Evolutionary conservation across 2,888 invertebrate species (phyloP), one percentile per base, ranked within the genome.

Genomic region (Anthoptus insignis): DNA sequence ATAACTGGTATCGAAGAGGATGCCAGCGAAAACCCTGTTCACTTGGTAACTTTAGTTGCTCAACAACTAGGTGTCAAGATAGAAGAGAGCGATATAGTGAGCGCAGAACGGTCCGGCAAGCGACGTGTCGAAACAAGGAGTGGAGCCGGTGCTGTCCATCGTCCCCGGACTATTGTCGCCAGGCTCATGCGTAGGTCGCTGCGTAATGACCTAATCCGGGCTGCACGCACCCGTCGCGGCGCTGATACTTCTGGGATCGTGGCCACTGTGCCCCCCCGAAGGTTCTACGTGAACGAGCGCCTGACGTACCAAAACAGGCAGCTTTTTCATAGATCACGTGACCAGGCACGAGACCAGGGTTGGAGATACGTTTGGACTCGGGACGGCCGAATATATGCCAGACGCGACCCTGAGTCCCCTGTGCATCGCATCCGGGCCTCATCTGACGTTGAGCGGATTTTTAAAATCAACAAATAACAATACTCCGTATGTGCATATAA

Each of bases 291-390:
- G 1, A 54, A 54, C 16, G 54, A 54, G 11, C 21, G 54, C 2
- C 39, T 54, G 5, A 54, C 54, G 7, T 54, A 24, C 14, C 3
- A 14, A 0, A 54, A 54, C 16, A 6, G 54, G 14, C 8, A n/a
- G 13, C 45, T 66, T 5, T 66, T 60, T 52, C 45, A 22, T 27
- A 50, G 37, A 16, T 22, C 57, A 3, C 57, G 65, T 2, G 52
- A 61, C 11, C 60, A 56, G 21, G 60, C 50, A 0, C 14, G 29
- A 3, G 13, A 32, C 11, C 59, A 50, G 8, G 42, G 32, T 0
- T 65, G 65, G 65, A 37, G 42, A 5, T 65, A 52, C 14, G 27
- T 57, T 9, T 66, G 66, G 66, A 66, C 66, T 1, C 29, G 27
- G 1, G 47, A 45, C 14, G 65, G 60, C 3, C 45, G 61, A 0